A percentile compares a stretch with the other conserved stretches of the same genome.
Conservation (phyloP, 37 sponge, comb jelly and placozoan species). For the Bolinopsis microptera region DNA sequence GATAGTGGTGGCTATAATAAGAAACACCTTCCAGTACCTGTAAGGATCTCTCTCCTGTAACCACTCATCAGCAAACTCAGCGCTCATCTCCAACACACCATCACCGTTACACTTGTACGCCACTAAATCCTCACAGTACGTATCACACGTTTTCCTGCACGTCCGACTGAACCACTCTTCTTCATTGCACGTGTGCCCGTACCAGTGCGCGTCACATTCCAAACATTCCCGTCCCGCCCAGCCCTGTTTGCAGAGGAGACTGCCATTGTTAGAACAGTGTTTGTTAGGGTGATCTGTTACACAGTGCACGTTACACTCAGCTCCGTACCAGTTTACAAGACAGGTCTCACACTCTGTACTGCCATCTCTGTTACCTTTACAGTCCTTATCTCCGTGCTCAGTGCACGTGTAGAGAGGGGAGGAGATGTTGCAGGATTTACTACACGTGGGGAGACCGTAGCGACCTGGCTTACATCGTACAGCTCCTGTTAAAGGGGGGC, state of each 20-base stretch:
- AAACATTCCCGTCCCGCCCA: neutral
- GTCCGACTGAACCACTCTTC: neutral
- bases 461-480: too few relatives aligned
- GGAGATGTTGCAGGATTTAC: too few relatives aligned
- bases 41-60: too few relatives aligned
- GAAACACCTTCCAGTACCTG: too few relatives aligned
- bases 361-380: neutral
- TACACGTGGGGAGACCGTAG: too few relatives aligned
- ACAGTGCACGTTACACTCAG: neutral
- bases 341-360: neutral
- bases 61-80: neutral
- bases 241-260: neutral
- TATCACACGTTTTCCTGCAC: constrained; percentile 19
- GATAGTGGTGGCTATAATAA: too few relatives aligned
- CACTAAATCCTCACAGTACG: neutral
- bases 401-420: neutral
- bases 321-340: neutral
- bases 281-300: neutral
- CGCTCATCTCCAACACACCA: constrained; percentile 15
- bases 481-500: too few relatives aligned
- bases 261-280: neutral
- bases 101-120: neutral
- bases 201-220: neutral
- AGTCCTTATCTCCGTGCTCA: neutral
- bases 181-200: neutral